Base-by-base conservation (phyloP, 2,113 vertebrate species). In the Syrmaticus mikado region DNA sequence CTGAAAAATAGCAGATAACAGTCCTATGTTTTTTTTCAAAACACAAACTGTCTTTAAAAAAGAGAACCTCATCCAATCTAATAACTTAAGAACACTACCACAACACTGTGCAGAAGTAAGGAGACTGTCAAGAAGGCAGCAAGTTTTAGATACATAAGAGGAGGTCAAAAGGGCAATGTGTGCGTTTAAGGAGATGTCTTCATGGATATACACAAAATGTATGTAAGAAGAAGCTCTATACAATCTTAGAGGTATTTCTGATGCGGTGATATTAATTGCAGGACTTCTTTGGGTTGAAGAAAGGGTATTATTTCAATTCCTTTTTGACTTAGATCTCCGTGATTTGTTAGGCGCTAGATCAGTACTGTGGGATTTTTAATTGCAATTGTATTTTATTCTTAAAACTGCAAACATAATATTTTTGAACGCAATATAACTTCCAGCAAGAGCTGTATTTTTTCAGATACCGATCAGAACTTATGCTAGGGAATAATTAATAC, bases 71-170 rank as follows among this genome's bases (percentile, higher is more conserved):
- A 28, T 13, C 7, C 25, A 82, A 14, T 13, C 34, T 60, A 25
- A 3, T 48, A 64, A 41, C 0, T 0, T 14, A 21, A 34, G 38
- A 48, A 25, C 5, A 2, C 15, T 67, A 17, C 32, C 43, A 27
- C 40, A 74, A 3, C 3, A 2, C 38, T 30, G 4, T 1, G 0
- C 21, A 1, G 9, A 19, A 24, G 5, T 3, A n/a, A 19, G n/a
- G 18, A 79, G 64, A 21, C 25, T 73, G 24, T 53, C 28, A 18
- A 66, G 70, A 25, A 87, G 53, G 53, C 36, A 28, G n/a, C 20
- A 66, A 6, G 11, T 58, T 32, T 50, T 17, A 30, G 10, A 28
- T 48, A 24, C 10, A 11, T 85, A 30, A 40, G 41, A 73, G 62
- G 50, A 73, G 19, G n/a, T 93, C 58, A 65, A n/a, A 84, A 45